Evolutionary conservation across 2,888 invertebrate species (phyloP), one percentile per base, ranked within the genome.

Genomic region (Dromius quadrimaculatus): DNA sequence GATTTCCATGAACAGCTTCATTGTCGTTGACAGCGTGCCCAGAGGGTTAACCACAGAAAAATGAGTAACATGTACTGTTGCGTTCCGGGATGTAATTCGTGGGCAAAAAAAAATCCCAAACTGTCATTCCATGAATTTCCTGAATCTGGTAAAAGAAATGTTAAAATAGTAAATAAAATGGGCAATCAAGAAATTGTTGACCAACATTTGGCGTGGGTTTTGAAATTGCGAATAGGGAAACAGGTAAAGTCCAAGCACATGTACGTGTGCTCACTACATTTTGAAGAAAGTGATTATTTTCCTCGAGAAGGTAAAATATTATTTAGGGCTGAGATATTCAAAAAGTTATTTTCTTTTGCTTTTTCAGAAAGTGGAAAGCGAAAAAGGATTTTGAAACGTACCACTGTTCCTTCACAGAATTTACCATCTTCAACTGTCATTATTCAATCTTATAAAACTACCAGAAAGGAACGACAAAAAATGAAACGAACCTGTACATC

Each of bases 61-160:
- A 43, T 13, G 43, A 17, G 15, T 43, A 41, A 41, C 4, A 2
- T 2, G 6, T 43, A 43, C 15, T 43, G 43, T 43, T 43, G 43
- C 19, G 43, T 43, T 15, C 43, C 43, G 2, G 43, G 43, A 1
- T 43, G 43, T 43, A 43, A 15, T 2, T 43, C 43, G 43, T 43
- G 43, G 43, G 19, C 20, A 6, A 43, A 43, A 43, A 43, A 43
- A 19, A 1, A 43, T 43, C 43, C 19, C n/a, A n/a, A n/a, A n/a
- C n/a, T n/a, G 15, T 5, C 11, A 15, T 17, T 43, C 19, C 43
- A 43, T 15, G 17, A 43, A 6, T 43, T 43, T 43, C 43, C 43
- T 19, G 9, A 15, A 8, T 19, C 17, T 17, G 19, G 15, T 1
- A 15, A 43, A 43, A 43, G 43, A 43, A 43, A 43, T 15, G 43